phyloP scores from a whole-genome alignment of 1,140 invertebrate genomes.

The Bombus sylvicola region DNA sequence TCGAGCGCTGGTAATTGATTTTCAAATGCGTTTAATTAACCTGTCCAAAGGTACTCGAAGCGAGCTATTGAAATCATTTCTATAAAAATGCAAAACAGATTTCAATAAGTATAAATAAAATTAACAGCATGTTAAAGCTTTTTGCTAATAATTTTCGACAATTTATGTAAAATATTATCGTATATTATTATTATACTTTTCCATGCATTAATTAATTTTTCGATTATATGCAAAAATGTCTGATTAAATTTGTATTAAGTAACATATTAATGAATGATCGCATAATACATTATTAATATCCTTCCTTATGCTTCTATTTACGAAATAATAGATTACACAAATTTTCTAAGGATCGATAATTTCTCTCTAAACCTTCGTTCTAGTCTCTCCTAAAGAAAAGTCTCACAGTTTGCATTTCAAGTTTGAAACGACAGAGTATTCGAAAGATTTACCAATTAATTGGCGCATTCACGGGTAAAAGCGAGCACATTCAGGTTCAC shows the following conservation, averaged over 20 bases:
- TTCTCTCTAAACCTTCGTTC: background rate
- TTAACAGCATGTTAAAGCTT: too few species aligned
- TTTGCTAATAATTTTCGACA: too few species aligned
- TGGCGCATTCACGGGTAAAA: slow-evolving; percentile 42
- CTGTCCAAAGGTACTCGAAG: background rate
- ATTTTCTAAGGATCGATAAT: background rate
- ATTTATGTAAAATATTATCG: too few species aligned
- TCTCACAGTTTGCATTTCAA: too few species aligned
- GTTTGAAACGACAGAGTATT: background rate
- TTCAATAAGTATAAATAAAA: background rate
- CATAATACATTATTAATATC: too few species aligned
- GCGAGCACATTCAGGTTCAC: background rate
- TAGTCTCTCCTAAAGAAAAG: background rate
- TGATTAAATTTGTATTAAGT: too few species aligned
- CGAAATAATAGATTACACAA: background rate
- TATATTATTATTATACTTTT: too few species aligned
- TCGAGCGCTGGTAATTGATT: background rate
- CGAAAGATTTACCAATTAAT: slow-evolving; percentile 55
- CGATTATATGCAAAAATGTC: too few species aligned
- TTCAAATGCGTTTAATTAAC: slow-evolving; percentile 2
- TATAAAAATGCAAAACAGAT: background rate
- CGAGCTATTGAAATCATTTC: background rate
- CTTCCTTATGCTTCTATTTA: background rate
- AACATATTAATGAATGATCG: too few species aligned
- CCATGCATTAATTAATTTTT: too few species aligned